phyloP scores from a whole-genome alignment of 92 coral and sea anemone genomes.

The Parazoanthus swiftii region DNA sequence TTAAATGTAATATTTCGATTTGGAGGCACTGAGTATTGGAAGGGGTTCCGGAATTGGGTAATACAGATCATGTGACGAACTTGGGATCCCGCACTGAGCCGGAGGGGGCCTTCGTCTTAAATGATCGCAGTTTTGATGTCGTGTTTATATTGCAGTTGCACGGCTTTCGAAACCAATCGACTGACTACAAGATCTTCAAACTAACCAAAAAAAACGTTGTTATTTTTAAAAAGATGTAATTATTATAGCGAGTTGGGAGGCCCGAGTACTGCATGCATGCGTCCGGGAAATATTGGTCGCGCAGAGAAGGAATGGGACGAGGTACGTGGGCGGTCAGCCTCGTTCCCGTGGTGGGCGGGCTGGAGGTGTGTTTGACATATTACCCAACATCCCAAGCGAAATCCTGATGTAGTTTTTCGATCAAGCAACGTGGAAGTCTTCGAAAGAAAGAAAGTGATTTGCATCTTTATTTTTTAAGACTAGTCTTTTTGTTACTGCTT shows the following conservation, averaged over 20 bases:
- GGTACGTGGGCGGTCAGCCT: background rate
- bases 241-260: background rate
- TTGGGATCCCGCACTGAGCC: too few species aligned
- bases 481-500: background rate
- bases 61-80: too few species aligned
- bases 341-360: slow-evolving; percentile 23
- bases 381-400: slow-evolving; percentile 34
- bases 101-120: too few species aligned
- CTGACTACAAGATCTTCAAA: too few species aligned
- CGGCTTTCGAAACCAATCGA: too few species aligned
- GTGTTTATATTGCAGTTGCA: too few species aligned
- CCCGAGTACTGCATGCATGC: background rate
- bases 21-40: too few species aligned
- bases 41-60: too few species aligned
- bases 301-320: background rate
- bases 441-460: background rate
- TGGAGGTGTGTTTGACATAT: slow-evolving; percentile 28
- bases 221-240: too few species aligned
- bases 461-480: background rate
- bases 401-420: background rate
- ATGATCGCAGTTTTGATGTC: too few species aligned
- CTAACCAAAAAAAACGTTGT: too few species aligned
- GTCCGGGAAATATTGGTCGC: background rate
- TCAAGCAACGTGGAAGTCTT: slow-evolving; percentile 26
- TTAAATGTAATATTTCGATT: too few species aligned